Percentiles rank a stretch among this genome's conserved stretches.
These are phyloP conservation scores for Clinocottus analis DNA, from an alignment of 2,113 vertebrate genomes.

Conservation along the genomic window DNA sequence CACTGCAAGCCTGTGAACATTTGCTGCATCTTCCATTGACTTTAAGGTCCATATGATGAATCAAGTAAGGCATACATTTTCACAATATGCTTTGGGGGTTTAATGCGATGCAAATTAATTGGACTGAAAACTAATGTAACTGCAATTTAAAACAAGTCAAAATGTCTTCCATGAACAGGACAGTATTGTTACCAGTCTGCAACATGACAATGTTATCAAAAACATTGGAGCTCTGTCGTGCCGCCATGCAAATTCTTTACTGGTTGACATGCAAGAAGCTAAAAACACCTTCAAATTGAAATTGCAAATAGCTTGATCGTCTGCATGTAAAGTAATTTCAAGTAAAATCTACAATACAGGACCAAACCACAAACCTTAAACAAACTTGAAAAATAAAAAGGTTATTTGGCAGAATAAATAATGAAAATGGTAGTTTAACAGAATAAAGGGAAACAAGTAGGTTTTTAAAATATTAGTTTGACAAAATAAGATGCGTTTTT, in stretches of 20 bases:
- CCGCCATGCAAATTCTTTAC: conserved; percentile 53
- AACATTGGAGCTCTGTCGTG: conserved; percentile 21
- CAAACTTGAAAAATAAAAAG: background rate
- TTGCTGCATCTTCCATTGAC: background rate
- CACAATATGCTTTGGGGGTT: background rate
- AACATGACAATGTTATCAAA: conserved; percentile 28
- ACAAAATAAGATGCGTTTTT: background rate
- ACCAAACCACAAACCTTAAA: conserved; percentile 62
- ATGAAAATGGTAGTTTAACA: background rate
- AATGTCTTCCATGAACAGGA: conserved; percentile 23
- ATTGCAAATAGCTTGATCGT: background rate
- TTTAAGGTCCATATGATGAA: background rate
- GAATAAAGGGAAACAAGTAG: background rate
- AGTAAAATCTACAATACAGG: conserved; percentile 34
- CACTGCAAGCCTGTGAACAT: background rate
- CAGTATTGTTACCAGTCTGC: conserved; percentile 16
- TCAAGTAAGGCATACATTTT: background rate
- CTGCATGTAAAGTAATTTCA: background rate
- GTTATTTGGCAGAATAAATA: background rate
- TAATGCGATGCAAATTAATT: background rate
- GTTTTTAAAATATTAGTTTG: background rate
- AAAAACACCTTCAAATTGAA: background rate
- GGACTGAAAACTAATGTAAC: background rate
- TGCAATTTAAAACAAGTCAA: background rate
- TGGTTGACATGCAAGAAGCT: conserved; percentile 60